Evolutionary conservation across 2,113 vertebrate genomes (phyloP).

Genomic region (Amphilophus citrinellus): DNA sequence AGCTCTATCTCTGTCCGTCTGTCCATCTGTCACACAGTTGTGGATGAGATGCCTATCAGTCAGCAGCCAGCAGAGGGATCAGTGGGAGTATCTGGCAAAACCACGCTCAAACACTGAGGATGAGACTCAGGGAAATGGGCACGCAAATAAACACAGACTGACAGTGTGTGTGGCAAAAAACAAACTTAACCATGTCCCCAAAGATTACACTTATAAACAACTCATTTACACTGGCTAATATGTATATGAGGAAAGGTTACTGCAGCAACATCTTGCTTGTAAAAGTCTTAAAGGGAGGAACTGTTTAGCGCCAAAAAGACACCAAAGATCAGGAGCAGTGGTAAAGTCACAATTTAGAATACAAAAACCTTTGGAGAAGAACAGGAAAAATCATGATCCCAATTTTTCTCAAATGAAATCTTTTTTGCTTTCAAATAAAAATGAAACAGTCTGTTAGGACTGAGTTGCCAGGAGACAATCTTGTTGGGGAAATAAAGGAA

Average conservation of each 20-base stretch:
- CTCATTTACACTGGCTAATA: not conserved
- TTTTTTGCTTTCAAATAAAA: not conserved
- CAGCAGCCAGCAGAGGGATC: conserved; percentile 12
- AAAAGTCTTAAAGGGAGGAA: not conserved
- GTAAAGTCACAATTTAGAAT: not conserved
- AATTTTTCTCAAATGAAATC: not conserved
- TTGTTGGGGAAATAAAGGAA: not conserved
- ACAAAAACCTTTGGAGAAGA: not conserved
- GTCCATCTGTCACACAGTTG: conserved; percentile 9
- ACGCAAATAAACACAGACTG: not conserved
- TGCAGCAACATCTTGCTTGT: not conserved
- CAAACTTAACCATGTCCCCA: not conserved
- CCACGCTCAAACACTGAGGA: not conserved
- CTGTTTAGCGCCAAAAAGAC: not conserved
- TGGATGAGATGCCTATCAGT: conserved; percentile 4
- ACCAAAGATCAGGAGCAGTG: not conserved
- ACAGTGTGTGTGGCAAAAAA: not conserved
- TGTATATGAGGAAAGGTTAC: not conserved
- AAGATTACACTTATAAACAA: not conserved
- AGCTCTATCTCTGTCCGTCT: conserved; percentile 8
- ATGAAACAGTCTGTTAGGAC: not conserved
- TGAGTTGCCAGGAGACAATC: not conserved
- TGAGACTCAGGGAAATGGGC: not conserved
- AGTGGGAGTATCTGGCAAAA: not conserved
- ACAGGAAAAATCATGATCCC: not conserved